phyloP scores from a whole-genome alignment of 2,888 invertebrate genomes.

The Lepidocyrtoides sp. region DNA sequence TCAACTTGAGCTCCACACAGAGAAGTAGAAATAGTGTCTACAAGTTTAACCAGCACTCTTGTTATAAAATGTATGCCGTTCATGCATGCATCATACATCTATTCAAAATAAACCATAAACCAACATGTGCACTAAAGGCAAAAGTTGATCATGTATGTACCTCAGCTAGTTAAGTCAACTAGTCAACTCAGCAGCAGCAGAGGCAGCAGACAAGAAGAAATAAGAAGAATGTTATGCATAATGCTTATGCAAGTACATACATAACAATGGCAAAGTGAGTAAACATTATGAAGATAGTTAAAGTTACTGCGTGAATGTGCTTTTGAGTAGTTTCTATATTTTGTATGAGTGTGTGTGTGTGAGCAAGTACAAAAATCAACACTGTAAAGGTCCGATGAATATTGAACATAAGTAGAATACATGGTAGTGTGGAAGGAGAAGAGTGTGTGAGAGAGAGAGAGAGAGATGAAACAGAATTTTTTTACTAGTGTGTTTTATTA shows the following conservation, averaged over 20 bases:
- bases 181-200: neutral
- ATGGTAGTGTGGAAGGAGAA: neutral
- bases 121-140: slow-evolving; percentile 14
- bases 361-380: slow-evolving; percentile 48
- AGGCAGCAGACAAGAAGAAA: neutral
- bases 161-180: neutral
- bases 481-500: neutral
- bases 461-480: neutral
- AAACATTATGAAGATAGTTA: slow-evolving; percentile 52
- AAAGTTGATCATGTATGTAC: slow-evolving; percentile 22
- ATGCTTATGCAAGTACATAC: slow-evolving; percentile 29
- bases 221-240: slow-evolving; percentile 10
- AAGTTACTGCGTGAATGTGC: slow-evolving; percentile 53
- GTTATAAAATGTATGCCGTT: neutral
- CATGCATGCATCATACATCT: neutral
- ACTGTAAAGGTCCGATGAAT: slow-evolving; percentile 58
- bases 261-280: slow-evolving; percentile 45
- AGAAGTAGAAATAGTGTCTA: neutral
- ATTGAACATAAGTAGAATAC: slow-evolving; percentile 55
- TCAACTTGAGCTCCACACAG: slow-evolving; percentile 38
- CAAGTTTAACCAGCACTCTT: slow-evolving; percentile 34
- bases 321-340: slow-evolving; percentile 43
- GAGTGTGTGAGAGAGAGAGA: neutral
- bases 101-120: neutral
- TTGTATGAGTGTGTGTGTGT: slow-evolving; percentile 19